Base-by-base conservation (phyloP, 2,888 invertebrate genomes). In the Eudasyphora cyanicolor region DNA sequence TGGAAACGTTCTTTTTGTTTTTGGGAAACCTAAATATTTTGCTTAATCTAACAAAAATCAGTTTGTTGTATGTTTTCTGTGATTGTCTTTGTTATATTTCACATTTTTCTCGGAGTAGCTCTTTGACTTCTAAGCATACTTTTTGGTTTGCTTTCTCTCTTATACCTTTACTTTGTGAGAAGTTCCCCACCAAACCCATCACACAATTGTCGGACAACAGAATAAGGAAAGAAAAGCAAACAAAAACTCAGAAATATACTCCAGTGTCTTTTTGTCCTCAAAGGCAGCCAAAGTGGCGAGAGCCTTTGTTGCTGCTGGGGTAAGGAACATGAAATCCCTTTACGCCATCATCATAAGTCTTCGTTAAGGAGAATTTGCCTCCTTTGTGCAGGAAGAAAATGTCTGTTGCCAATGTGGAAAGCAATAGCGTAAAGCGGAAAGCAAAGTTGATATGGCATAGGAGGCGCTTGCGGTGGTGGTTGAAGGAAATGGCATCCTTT, bases 321-420 rank as follows among this genome's bases (percentile, higher is more conserved):
- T 27, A 35, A 49, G 38, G n/a, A 57, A 60, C 38, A 76, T 51
- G 76, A 64, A 62, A 57, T 69, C 42, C 57, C 17, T 19, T 42
- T 67, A 57, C 54, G 35, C 67, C 67, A 67, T 57, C 64, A 64
- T 71, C 42, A 76, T 73, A 76, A 67, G 76, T 81, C 71, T 64
- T 71, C 64, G 71, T 76, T 81, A 76, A 81, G 57, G 17, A 49
- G 29, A n/a, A n/a, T n/a, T n/a, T n/a, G 42, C 49, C 57, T 76
- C 45, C 64, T 73, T 67, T 76, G 42, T 71, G 29, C 45, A 45
- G n/a, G n/a, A 45, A 45, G 45, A n/a, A 45, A 45, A 60, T 24
- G 27, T 27, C 14, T 24, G 8, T n/a, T 14, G 29, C n/a, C n/a
- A 27, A 60, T 60, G 45, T n/a, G 29, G 5, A 69, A 12, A 57